Evolutionary conservation across 1,140 invertebrate genomes (phyloP), one percentile per base, ranked within the genome.

Genomic region (Nasonia longicornis): DNA sequence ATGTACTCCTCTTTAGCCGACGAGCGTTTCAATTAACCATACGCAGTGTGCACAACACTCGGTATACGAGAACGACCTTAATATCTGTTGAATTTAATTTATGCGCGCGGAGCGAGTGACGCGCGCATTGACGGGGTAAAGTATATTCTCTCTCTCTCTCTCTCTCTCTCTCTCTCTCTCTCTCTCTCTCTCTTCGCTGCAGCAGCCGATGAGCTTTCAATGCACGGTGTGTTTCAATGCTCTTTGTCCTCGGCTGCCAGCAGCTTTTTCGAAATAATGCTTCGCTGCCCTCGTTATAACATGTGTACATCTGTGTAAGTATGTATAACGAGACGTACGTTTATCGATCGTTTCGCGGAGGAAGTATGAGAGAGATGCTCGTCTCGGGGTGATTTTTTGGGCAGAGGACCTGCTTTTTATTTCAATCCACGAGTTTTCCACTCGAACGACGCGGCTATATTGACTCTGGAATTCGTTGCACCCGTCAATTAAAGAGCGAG

Each of bases 21-120:
- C 8, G 38, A 7, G 38, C 38, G 38, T 42, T 42, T 42, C 38
- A 42, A 42, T 42, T 42, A 42, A 42, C 38, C 10, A 42, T 42
- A 42, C 1, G 7, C 38, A 42, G 38, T 42, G 38, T 42, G 10
- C 7, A 42, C 10, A 42, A 42, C 10, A 10, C 38, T 35, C 31
- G 29, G 69, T 71, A 20, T 71, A 12, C 12, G 31, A 35, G 31
- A 14, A 29, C 63, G 58, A 66, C 31, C 74, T 76, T 66, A 76
- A 76, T 76, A 76, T 66, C 22, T 64, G 31, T 76, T 66, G 63
- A 76, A 76, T 76, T 64, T 38, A 76, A 76, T 66, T 76, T 76
- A 72, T 66, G 31, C 35, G 29, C 74, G 74, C 20, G 22, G 22
- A 22, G 22, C 22, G 22, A 22, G 22, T 22, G 22, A 22, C 22